Conservation (phyloP, 2,888 invertebrate species). For the Microctonus brassicae region DNA sequence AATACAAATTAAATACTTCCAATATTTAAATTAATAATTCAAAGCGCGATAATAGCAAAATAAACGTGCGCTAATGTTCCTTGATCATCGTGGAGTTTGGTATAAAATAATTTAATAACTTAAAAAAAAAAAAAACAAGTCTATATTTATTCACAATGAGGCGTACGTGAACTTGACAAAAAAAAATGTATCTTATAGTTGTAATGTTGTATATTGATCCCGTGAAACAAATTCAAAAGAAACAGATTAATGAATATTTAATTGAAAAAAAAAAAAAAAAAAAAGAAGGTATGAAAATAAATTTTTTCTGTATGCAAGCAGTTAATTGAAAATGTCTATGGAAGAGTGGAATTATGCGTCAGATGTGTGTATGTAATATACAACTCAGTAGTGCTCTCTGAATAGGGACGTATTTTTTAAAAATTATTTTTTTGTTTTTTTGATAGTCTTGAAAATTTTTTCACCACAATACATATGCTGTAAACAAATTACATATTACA, state of each 20-base stretch:
- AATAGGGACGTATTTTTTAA: constrained; percentile 33
- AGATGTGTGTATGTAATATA: constrained; percentile 35
- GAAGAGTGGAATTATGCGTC: constrained; percentile 28
- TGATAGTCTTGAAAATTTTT: constrained; percentile 20
- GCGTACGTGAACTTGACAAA: constrained; percentile 51
- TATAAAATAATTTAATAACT: constrained; percentile 54
- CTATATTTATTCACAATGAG: constrained; percentile 65
- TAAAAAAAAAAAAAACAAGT: constrained; percentile 59
- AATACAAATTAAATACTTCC: not conserved
- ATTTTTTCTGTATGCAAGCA: too few relatives aligned
- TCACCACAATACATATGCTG: constrained; percentile 45
- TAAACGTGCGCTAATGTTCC: constrained; percentile 42
- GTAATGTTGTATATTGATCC: constrained; percentile 46
- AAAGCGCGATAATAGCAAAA: not conserved
- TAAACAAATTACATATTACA: constrained; percentile 47
- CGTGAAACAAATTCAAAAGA: not conserved
- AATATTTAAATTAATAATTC: not conserved
- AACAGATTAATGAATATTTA: not conserved
- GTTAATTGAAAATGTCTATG: too few relatives aligned
- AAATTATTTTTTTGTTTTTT: constrained; percentile 13
- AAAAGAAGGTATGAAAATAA: too few relatives aligned
- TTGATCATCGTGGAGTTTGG: constrained; percentile 50
- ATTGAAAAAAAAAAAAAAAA: not conserved
- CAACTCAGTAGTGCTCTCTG: constrained; percentile 57
- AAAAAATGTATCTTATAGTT: constrained; percentile 54